Evolutionary conservation across 1,140 invertebrate species (phyloP), one percentile per base, ranked within the genome.

Genomic region (Nasonia vitripennis): DNA sequence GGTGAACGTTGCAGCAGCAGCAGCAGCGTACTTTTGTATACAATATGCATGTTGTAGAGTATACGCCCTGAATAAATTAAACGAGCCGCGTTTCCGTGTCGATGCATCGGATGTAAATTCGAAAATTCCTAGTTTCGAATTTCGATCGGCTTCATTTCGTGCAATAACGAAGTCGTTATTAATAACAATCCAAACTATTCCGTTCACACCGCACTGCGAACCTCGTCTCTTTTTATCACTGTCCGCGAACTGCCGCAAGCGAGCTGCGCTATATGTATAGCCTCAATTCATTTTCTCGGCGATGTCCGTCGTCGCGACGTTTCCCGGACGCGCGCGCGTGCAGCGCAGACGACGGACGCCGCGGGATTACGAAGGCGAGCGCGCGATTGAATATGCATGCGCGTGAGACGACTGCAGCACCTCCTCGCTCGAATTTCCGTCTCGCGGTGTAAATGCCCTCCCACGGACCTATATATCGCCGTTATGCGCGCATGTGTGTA

Each of bases 321-420:
- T 82, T 82, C 71, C 81, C 71, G 81, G 81, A 75, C 48, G 51
- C 80, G 23, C 27, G 17, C 78, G 67, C 4, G 55, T 62, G 20
- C 55, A 5, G 55, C 20, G 27, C 27, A 37, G 73, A 12, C 17
- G 20, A 17, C 55, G 81, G 81, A 75, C 79, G 79, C 68, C 79
- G n/a, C 51, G 48, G 73, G 37, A 62, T 67, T 23, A 77, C 81
- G 71, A 41, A 83, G 81, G 51, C 48, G 55, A 45, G 12, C 12
- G 34, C 71, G 17, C 71, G 34, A 77, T 83, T 68, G 75, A 79
- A 79, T 84, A 84, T 84, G 62, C 83, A 84, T 84, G 68, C 9
- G 12, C 62, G 34, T 4, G 34, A 37, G 73, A 12, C 17, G 20
- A 17, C 55, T 11, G 20, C 9, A 20, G 51, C 34, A 37, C 4